Percentiles rank a stretch among this genome's conserved stretches.
Evolutionary conservation across 2,888 invertebrate species (phyloP).

Genomic region (Pheosia gnoma): DNA sequence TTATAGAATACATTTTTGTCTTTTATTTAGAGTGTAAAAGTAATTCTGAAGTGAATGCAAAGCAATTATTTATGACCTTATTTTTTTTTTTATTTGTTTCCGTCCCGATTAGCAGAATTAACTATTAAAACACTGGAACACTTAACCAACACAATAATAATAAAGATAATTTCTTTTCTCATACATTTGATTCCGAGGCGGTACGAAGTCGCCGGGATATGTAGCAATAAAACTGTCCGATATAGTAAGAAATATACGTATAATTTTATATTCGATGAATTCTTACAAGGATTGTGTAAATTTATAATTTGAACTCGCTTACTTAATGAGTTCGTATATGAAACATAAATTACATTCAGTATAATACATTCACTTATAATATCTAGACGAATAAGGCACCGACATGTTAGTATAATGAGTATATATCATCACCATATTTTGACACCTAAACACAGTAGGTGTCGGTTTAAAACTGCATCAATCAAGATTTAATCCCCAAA

Average conservation of each 20-base stretch:
- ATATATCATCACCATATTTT: constrained; percentile 56
- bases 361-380: constrained; percentile 64
- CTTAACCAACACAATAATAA: too few species aligned
- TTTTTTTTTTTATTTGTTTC: too few species aligned
- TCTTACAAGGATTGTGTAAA: constrained; percentile 54
- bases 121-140: too few species aligned
- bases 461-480: neutral
- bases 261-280: constrained; percentile 63
- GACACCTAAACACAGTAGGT: constrained; percentile 25
- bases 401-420: constrained; percentile 56
- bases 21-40: neutral
- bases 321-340: constrained; percentile 49
- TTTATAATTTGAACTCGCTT: constrained; percentile 64
- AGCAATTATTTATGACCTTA: too few species aligned
- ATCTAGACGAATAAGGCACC: constrained; percentile 67
- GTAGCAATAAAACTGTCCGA: neutral
- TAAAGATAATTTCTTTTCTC: too few species aligned
- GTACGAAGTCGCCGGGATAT: too few species aligned
- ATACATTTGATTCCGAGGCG: too few species aligned
- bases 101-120: too few species aligned
- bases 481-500: too few species aligned
- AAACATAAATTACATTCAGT: constrained; percentile 75
- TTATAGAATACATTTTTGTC: neutral
- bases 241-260: constrained; percentile 35
- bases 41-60: too few species aligned